Conservation (phyloP, 1,140 invertebrate species). For the Dendrolimus punctatus region DNA sequence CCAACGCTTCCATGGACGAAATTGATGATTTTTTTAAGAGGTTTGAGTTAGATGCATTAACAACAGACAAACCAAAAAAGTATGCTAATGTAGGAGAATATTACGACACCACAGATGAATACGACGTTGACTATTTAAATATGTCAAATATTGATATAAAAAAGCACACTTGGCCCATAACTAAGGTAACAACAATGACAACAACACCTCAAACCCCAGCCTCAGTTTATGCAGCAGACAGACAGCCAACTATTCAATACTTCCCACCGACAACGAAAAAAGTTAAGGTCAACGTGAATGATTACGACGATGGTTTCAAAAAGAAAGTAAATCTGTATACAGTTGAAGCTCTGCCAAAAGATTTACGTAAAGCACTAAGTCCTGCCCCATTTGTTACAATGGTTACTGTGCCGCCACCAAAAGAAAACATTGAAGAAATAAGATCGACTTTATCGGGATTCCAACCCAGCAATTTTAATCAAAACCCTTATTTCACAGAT, state of each 20-base stretch:
- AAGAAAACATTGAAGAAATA: constrained; percentile 1
- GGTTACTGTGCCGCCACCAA: background rate
- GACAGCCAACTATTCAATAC: constrained; percentile 48
- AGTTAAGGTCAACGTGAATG: constrained; percentile 30
- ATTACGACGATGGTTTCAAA: constrained; percentile 30
- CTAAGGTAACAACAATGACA: constrained; percentile 7
- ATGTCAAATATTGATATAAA: constrained; percentile 52
- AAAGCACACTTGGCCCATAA: constrained; percentile 32
- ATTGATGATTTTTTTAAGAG: constrained; percentile 1
- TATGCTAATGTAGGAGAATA: constrained; percentile 37
- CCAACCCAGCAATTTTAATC: constrained; percentile 14
- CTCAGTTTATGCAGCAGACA: constrained; percentile 26
- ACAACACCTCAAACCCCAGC: constrained; percentile 7
- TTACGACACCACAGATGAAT: constrained; percentile 46
- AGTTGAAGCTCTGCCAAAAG: constrained; percentile 22
- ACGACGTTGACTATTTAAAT: constrained; percentile 45
- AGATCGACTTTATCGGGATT: background rate
- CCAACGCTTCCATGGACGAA: background rate
- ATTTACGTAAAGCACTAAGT: background rate
- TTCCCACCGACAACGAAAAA: constrained; percentile 36
- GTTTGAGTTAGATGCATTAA: constrained; percentile 5
- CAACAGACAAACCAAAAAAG: constrained; percentile 29
- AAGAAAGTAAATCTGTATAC: constrained; percentile 35
- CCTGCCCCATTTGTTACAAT: too few species aligned
- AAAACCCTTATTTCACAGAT: constrained; percentile 26